These are phyloP conservation scores for Chunga burmeisteri DNA, from an alignment of 2,113 vertebrate genomes.

Conservation along the genomic window DNA sequence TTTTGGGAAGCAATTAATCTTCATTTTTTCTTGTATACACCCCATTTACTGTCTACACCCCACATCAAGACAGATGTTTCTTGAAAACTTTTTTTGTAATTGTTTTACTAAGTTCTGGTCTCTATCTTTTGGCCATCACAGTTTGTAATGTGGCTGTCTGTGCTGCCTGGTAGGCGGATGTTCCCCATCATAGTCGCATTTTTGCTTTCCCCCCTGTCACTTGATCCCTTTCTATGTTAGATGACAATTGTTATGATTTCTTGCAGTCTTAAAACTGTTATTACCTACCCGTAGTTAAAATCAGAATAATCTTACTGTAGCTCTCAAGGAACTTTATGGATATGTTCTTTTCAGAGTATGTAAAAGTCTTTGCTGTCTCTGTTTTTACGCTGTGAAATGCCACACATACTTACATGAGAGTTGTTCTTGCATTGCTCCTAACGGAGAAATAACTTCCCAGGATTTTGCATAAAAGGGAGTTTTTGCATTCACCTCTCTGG, in stretches of 20 bases:
- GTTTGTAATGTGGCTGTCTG: neutral
- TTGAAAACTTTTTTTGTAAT: neutral
- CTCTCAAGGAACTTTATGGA: neutral
- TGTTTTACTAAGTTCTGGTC: neutral
- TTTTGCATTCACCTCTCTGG: neutral
- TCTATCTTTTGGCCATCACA: neutral
- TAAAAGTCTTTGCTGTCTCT: neutral
- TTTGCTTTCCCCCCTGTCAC: neutral
- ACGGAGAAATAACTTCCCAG: neutral
- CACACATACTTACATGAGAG: accelerated
- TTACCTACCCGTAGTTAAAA: neutral
- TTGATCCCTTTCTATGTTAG: neutral
- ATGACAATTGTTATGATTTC: neutral
- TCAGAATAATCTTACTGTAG: neutral
- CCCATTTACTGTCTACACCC: neutral
- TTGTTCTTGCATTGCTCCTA: neutral
- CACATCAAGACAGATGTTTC: neutral
- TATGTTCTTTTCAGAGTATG: neutral
- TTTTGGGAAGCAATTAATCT: neutral
- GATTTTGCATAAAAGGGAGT: neutral
- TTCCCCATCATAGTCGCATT: neutral
- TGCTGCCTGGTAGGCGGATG: neutral
- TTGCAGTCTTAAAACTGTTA: neutral
- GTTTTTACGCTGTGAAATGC: neutral
- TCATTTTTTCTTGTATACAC: neutral